phyloP scores from a whole-genome alignment of 2,888 invertebrate genomes.

The Empis livida region DNA sequence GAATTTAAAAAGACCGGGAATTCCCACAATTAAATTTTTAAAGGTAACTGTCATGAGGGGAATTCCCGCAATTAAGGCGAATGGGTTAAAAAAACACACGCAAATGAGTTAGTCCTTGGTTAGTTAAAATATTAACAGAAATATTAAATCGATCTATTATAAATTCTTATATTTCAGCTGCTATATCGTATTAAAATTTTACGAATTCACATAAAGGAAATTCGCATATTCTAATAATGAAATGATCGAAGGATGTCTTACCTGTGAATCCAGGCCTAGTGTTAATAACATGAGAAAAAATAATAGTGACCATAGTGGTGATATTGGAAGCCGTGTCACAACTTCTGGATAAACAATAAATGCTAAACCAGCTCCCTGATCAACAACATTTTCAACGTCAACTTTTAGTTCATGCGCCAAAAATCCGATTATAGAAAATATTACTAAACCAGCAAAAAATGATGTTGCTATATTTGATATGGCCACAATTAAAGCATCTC shows the following conservation, averaged over 20 bases:
- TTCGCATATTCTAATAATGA: too few species aligned
- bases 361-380: conserved; percentile 63
- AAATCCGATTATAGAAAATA: conserved; percentile 71
- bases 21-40: too few species aligned
- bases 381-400: conserved; percentile 57
- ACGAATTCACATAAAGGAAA: too few species aligned
- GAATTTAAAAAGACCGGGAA: too few species aligned
- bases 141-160: too few species aligned
- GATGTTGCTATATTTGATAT: conserved; percentile 66
- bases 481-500: conserved; percentile 63
- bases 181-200: too few species aligned
- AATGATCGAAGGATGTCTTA: conserved; percentile 14
- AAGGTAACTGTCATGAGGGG: too few species aligned
- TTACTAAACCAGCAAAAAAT: conserved; percentile 67
- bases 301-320: conserved; percentile 69
- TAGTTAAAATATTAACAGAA: too few species aligned
- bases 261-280: conserved; percentile 58
- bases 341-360: conserved; percentile 81
- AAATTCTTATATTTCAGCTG: too few species aligned
- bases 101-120: too few species aligned
- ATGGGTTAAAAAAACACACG: too few species aligned
- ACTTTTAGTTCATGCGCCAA: conserved; percentile 63
- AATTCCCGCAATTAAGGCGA: too few species aligned
- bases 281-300: conserved; percentile 71
- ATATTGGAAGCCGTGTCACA: conserved; percentile 61